Evolutionary conservation across 2,888 invertebrate species (phyloP).

Genomic region (Caenorhabditis imperialis): DNA sequence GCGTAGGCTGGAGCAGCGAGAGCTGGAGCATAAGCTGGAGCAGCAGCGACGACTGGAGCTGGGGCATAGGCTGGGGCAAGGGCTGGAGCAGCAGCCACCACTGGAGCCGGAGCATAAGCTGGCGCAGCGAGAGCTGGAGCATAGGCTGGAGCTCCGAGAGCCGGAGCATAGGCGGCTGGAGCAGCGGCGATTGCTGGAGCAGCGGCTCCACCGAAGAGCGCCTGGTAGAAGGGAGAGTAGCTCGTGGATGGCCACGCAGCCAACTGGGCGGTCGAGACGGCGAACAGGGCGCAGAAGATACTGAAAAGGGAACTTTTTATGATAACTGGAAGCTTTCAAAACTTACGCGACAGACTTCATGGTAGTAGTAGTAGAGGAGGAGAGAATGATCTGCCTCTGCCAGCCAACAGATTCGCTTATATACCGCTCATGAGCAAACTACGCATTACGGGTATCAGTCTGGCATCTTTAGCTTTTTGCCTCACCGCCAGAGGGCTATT

Average conservation of each 20-base stretch:
- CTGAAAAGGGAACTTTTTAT: constrained; percentile 29
- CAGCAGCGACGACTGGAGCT: constrained; percentile 28
- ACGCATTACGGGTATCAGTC: constrained; percentile 47
- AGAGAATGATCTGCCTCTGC: constrained; percentile 4
- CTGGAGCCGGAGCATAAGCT: constrained; percentile 37
- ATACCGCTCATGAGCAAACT: constrained; percentile 42
- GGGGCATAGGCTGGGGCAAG: constrained; percentile 33
- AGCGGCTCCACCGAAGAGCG: constrained; percentile 55
- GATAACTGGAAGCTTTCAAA: neutral
- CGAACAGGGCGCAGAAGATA: constrained; percentile 47
- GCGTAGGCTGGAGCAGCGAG: constrained; percentile 38
- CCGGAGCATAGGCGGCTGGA: constrained; percentile 38
- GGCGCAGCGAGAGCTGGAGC: constrained; percentile 49
- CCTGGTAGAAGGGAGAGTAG: constrained; percentile 64
- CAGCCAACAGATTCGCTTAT: constrained; percentile 23
- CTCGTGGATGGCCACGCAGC: constrained; percentile 63
- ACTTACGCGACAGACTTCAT: constrained; percentile 57
- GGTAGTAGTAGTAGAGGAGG: constrained; percentile 7
- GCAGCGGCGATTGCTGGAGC: constrained; percentile 42
- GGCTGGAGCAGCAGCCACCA: constrained; percentile 38
- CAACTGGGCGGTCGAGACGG: constrained; percentile 46
- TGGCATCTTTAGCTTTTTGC: constrained; percentile 12
- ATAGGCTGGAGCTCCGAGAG: constrained; percentile 39
- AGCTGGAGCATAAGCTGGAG: constrained; percentile 37
- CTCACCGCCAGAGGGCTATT: no score